phyloP scores from a whole-genome alignment of 2,113 vertebrate species.

The Ceratotherium simum region DNA sequence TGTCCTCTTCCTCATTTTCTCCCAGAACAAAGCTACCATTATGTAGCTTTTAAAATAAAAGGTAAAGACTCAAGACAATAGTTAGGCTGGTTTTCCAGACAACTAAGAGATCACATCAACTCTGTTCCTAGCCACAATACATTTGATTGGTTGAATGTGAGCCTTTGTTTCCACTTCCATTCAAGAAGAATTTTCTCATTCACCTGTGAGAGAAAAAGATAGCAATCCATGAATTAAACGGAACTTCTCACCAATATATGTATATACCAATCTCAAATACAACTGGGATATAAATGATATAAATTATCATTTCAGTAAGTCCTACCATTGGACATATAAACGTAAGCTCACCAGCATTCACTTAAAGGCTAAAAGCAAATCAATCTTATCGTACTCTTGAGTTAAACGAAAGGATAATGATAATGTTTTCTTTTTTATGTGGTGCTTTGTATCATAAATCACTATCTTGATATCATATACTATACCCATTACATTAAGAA shows the following conservation, averaged over 20 bases:
- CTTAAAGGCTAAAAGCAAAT: not conserved
- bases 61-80: not conserved
- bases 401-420: not conserved
- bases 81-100: not conserved
- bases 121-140: not conserved
- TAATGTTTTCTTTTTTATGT: constrained; percentile 5
- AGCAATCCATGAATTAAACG: not conserved
- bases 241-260: not conserved
- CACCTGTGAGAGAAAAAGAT: not conserved
- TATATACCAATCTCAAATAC: not conserved
- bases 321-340: not conserved
- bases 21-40: not conserved
- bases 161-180: not conserved
- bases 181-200: not conserved
- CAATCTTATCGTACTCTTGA: not conserved
- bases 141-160: not conserved
- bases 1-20: not conserved
- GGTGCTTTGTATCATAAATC: not conserved
- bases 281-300: not conserved
- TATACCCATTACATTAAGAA: not conserved
- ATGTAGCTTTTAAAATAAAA: constrained; percentile 33
- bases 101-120: not conserved
- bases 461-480: not conserved
- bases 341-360: not conserved
- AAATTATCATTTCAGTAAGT: not conserved